These are phyloP conservation scores for Lottia scabra DNA, from an alignment of 2,888 invertebrate genomes.

Conservation along the genomic window DNA sequence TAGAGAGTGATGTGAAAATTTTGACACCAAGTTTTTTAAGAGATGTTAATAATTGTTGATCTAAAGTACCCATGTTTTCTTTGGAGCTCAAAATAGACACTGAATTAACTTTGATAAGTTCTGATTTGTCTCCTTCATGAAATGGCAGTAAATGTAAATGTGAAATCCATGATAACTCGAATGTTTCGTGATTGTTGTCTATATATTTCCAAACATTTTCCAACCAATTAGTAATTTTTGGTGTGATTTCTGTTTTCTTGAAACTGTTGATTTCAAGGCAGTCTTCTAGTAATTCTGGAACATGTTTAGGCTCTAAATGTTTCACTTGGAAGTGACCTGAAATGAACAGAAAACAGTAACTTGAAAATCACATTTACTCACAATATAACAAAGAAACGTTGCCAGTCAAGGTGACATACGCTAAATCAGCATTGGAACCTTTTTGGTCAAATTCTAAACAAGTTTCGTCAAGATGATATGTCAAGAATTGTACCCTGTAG, in stretches of 20 bases:
- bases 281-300: too few species aligned
- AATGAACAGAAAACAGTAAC: background rate
- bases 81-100: background rate
- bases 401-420: too few species aligned
- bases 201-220: background rate
- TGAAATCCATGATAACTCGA: background rate
- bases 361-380: too few species aligned
- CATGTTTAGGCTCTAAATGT: background rate
- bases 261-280: background rate
- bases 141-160: background rate
- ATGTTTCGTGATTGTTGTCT: background rate
- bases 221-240: too few species aligned
- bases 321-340: background rate
- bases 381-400: too few species aligned
- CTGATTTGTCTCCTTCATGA: background rate
- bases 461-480: too few species aligned
- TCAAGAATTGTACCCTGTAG: too few species aligned
- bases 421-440: too few species aligned
- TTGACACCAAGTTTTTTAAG: background rate
- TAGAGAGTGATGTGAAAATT: background rate
- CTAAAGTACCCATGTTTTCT: background rate
- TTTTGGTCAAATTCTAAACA: too few species aligned
- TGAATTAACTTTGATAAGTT: too few species aligned
- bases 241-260: background rate
- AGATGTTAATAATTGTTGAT: background rate